These are phyloP conservation scores for Pelodiscus sinensis DNA, from an alignment of 2,113 vertebrate genomes.

Conservation along the genomic window DNA sequence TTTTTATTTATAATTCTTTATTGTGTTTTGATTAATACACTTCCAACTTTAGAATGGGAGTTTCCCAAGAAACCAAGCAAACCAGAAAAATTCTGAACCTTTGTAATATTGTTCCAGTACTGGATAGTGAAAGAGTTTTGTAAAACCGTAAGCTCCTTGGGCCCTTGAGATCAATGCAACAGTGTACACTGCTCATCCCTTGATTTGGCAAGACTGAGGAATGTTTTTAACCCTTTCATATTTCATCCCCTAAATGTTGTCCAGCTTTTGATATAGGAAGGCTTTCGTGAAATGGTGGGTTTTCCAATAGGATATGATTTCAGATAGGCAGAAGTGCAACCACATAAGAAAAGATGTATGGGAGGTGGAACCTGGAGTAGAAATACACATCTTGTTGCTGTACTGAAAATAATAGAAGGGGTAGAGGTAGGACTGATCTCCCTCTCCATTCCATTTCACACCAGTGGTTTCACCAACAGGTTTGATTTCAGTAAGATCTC, in stretches of 20 bases:
- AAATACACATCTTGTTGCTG: background rate
- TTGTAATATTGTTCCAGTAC: background rate
- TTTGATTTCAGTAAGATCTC: background rate
- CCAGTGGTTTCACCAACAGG: background rate
- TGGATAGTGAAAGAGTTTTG: background rate
- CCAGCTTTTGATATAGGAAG: background rate
- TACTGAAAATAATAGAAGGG: background rate
- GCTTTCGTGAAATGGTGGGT: slow-evolving; percentile 25
- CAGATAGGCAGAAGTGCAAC: background rate
- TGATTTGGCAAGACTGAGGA: slow-evolving; percentile 26
- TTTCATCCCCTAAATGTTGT: background rate
- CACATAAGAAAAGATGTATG: background rate
- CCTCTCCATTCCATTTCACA: background rate
- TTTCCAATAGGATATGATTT: background rate
- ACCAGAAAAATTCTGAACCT: background rate
- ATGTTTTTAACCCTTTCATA: background rate
- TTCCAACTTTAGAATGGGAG: background rate
- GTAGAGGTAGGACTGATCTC: background rate
- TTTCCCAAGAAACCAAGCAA: background rate
- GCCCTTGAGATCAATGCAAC: background rate
- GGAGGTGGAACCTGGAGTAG: background rate
- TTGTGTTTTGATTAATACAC: background rate
- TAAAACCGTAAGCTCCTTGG: background rate
- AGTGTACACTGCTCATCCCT: background rate
- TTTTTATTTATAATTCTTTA: background rate